Conservation (phyloP, 2,113 vertebrate species). For the Poeciliopsis occidentalis region DNA sequence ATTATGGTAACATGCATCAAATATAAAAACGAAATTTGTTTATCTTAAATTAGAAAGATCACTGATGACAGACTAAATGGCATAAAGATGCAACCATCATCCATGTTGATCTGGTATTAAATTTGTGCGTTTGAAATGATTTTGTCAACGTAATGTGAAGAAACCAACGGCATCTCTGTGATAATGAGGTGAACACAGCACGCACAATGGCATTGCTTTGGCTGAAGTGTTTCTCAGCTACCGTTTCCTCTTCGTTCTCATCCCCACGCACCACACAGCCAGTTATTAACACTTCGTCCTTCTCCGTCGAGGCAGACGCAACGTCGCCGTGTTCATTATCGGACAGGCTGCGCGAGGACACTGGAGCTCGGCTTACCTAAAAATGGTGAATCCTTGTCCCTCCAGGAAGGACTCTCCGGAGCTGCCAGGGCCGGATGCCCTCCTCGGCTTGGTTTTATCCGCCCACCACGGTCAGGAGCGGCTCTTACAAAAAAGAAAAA, state of each 20-base stretch:
- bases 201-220: too few species aligned
- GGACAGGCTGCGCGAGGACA: background rate
- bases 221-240: constrained; percentile 11
- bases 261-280: constrained; percentile 12
- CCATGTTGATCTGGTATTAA: background rate
- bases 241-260: constrained; percentile 53
- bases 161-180: constrained; percentile 14
- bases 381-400: constrained; percentile 62
- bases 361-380: constrained; percentile 65
- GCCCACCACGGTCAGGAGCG: constrained; percentile 54
- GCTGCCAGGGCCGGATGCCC: constrained; percentile 79
- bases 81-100: background rate
- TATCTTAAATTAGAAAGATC: background rate
- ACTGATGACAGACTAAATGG: background rate
- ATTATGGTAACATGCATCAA: background rate
- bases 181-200: background rate
- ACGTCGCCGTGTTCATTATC: constrained; percentile 24
- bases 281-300: constrained; percentile 10
- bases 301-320: background rate
- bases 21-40: background rate
- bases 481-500: background rate
- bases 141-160: constrained; percentile 24
- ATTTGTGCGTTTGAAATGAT: background rate
- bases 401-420: constrained; percentile 63
- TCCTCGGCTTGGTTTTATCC: constrained; percentile 71